Conservation (phyloP, 2,113 vertebrate genomes). For the Trematocara unimaculatum region DNA sequence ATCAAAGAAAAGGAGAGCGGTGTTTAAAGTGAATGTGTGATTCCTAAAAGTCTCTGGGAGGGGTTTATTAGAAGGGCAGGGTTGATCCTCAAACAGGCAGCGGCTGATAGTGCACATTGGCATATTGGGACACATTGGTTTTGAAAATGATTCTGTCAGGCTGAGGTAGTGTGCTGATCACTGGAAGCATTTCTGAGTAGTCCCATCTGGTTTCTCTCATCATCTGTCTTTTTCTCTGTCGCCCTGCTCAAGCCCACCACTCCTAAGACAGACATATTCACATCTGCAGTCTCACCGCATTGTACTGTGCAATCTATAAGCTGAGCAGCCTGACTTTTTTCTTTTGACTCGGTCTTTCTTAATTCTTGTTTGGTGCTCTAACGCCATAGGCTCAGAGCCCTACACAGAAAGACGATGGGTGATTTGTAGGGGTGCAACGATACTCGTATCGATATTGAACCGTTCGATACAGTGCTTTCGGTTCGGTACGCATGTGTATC, state of each 20-base stretch:
- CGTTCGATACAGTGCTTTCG: no score
- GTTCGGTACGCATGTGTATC: no score
- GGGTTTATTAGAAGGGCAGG: neutral
- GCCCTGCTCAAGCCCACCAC: neutral
- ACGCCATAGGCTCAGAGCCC: neutral
- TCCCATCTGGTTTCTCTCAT: conserved; percentile 40
- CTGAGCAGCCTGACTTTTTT: neutral
- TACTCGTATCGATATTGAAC: no score
- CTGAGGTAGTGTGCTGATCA: conserved; percentile 41
- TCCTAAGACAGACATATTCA: conserved; percentile 24
- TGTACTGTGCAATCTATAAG: conserved; percentile 14
- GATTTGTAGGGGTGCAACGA: no score
- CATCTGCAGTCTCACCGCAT: conserved; percentile 48
- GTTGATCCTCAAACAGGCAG: neutral
- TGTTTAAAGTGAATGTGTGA: conserved; percentile 8
- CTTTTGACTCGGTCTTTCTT: neutral
- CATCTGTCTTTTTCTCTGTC: conserved; percentile 12
- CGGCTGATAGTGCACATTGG: conserved; percentile 21
- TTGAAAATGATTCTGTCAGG: conserved; percentile 53
- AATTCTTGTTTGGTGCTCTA: neutral
- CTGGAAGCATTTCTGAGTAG: conserved; percentile 17
- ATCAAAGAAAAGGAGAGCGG: neutral
- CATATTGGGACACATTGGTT: conserved; percentile 20
- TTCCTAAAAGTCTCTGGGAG: neutral
- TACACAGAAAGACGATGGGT: neutral